Base-by-base conservation (phyloP, 2,113 vertebrate species). In the Nothocercus nigrocapillus region DNA sequence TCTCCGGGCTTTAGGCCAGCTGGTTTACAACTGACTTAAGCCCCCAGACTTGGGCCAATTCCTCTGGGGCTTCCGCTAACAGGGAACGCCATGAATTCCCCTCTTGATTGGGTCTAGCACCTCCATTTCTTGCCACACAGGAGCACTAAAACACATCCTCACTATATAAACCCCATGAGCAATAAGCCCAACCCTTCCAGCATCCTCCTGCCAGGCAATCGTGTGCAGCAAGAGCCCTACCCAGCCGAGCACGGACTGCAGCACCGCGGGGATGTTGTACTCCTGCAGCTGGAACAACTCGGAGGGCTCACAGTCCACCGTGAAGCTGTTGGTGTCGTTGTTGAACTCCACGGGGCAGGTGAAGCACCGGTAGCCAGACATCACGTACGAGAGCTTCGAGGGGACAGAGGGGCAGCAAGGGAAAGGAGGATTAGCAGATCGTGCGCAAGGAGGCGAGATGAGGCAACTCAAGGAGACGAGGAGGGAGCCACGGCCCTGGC, bases 261-360 rank as follows among this genome's bases (percentile, higher is more conserved):
- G 96, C 77, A 99, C 84, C 42, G 94, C 34, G 3, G 99, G 99
- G 89, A 99, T 98, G 76, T 95, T 96, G 92, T 99, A 99, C 58
- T 99, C 98, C 86, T 99, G 99, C 5, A 99, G 98, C 97, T 99
- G 99, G 97, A 99, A 99, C 13, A 99, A 98, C 69, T 99, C 99
- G 0, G 99, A 98, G 0, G 99, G 99, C 70, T 99, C 98, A 27
- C 99, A 99, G 97, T 99, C 99, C 98, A 99, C 99, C 0, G 98
- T 98, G 98, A 99, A 99, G 82, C 99, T 98, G 98, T 99, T 99
- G 97, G 98, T 98, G 96, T 99, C 99, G 0, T 98, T 99, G 98
- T 99, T 99, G 97, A 99, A 99, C 96, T 99, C 99, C 96, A 99
- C 99, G 0, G 99, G 99, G 90, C 99, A 99, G 28, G 99, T 99